A percentile compares a stretch with the other conserved stretches of the same genome.
phyloP scores from a whole-genome alignment of 37 sponge, comb jelly and placozoan genomes.

The Petrosia ficiformis region DNA sequence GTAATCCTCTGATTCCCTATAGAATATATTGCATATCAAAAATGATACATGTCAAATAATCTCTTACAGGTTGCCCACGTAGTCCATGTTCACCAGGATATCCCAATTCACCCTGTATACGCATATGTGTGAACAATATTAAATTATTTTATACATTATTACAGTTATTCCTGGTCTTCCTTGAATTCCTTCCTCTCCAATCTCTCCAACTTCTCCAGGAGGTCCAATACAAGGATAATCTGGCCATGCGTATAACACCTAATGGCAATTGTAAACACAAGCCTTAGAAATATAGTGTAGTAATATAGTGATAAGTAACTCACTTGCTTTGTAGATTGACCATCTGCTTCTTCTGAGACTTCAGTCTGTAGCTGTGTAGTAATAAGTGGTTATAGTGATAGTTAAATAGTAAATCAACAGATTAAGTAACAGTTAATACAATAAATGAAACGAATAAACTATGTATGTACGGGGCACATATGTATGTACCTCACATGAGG shows the following conservation, averaged over 20 bases:
- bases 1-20: neutral
- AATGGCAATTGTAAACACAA: too few relatives aligned
- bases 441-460: too few relatives aligned
- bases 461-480: neutral
- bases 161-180: conserved; percentile 49
- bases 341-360: too few relatives aligned
- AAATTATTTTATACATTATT: neutral
- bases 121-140: too few relatives aligned
- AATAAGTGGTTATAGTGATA: too few relatives aligned
- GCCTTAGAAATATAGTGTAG: too few relatives aligned
- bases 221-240: conserved; percentile 52
- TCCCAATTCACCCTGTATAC: conserved; percentile 37
- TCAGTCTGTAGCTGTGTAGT: too few relatives aligned
- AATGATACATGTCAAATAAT: neutral
- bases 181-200: conserved; percentile 37
- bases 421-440: too few relatives aligned
- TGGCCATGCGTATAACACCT: conserved; percentile 63
- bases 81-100: conserved; percentile 42
- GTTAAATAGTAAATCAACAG: too few relatives aligned
- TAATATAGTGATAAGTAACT: too few relatives aligned
- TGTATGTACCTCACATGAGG: neutral
- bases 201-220: conserved; percentile 48
- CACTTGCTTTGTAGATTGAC: too few relatives aligned
- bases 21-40: neutral
- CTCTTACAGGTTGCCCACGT: conserved; percentile 37